A percentile compares a stretch with the other conserved stretches of the same genome.
Conservation (phyloP, 2,113 vertebrate genomes). For the Lophotis ruficrista region DNA sequence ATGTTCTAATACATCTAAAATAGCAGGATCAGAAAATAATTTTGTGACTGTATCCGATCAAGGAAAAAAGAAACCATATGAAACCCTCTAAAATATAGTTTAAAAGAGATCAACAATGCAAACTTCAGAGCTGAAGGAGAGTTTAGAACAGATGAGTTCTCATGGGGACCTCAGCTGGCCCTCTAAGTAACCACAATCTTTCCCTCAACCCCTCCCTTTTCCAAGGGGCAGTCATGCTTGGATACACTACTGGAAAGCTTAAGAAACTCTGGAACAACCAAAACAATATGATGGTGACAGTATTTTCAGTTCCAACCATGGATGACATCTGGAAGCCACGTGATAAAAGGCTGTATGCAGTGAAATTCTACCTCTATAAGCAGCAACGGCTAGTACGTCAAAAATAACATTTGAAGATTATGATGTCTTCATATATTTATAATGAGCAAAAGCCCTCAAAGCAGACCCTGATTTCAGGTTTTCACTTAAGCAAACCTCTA, state of each 20-base stretch:
- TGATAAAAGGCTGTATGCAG: not conserved
- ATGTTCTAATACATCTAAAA: not conserved
- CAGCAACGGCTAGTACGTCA: rapidly evolving
- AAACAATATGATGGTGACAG: not conserved
- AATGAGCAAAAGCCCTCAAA: not conserved
- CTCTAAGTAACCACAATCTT: not conserved
- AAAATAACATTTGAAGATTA: not conserved
- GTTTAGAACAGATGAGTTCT: not conserved
- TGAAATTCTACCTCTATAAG: not conserved
- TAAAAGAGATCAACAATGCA: not conserved
- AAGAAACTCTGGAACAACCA: not conserved
- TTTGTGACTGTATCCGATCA: rapidly evolving
- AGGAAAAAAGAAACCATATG: not conserved
- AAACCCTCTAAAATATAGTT: not conserved
- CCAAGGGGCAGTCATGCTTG: not conserved
- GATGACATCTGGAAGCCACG: not conserved
- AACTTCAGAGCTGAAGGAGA: not conserved
- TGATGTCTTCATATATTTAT: not conserved
- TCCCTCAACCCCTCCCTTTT: not conserved
- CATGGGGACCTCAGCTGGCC: not conserved
- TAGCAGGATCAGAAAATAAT: not conserved
- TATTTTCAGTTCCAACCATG: not conserved
- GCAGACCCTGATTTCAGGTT: not conserved
- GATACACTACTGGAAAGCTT: not conserved
- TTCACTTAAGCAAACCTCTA: not conserved